Evolutionary conservation across 92 coral and sea anemone species (phyloP), one percentile per base, ranked within the genome.

Genomic region (Paramuricea clavata): DNA sequence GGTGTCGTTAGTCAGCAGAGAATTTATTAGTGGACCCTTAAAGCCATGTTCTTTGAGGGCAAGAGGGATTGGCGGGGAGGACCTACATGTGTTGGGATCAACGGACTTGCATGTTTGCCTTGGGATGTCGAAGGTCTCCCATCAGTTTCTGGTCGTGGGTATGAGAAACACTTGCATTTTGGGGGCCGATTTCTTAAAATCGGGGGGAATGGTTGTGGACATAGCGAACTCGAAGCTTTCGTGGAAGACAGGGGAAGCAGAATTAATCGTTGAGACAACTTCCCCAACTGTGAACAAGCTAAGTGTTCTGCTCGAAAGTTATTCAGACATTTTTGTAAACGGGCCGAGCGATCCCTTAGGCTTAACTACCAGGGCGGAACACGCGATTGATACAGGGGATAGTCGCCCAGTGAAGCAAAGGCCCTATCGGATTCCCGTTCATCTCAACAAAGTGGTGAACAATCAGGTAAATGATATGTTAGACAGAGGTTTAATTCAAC

Each of bases 291-390:
- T 65, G 22, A 65, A 65, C 39, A 65, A 65, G 25, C 16, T 65
- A 16, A n/a, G 31, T n/a, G 72, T 65, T 9, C 72, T 65, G 32
- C 34, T 65, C 2, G 72, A 65, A 26, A 26, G 6, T 12, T 65
- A 25, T 65, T 12, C 28, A 19, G 76, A 69, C 22, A 33, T 69
- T 30, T 69, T 69, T 69, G 76, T 69, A 16, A 69, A 69, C 22
- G 76, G 76, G 9, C 76, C 76, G 43, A 19, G 33, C 12, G 76
- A 69, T 17, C 76, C 76, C 3, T 39, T 69, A 33, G 76, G 76
- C 5, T 16, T 2, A 33, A 69, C 76, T 17, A 69, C 15, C n/a
- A 5, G 27, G 9, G 76, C 49, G 17, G 76, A 69, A 69, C 76
- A 33, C 33, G 6, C 49, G 22, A 69, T 69, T 32, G 76, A 69